A percentile compares a stretch with the other conserved stretches of the same genome.
Conservation (phyloP, 2,888 invertebrate species). For the Charanyca ferruginea region DNA sequence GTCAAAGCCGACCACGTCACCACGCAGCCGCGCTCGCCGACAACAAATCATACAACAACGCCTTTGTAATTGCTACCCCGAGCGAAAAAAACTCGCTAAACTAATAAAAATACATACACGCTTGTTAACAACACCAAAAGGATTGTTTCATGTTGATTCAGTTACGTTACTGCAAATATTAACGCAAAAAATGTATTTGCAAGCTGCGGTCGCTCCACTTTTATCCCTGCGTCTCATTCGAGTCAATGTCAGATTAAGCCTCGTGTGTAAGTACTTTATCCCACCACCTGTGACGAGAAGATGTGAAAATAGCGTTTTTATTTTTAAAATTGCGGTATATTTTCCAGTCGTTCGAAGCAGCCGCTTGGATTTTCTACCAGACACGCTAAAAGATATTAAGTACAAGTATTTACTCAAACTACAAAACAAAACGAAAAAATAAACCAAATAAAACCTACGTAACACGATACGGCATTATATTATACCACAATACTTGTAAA, state of each 20-base stretch:
- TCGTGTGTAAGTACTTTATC: constrained; percentile 74
- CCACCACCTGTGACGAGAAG: constrained; percentile 75
- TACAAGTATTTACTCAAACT: constrained; percentile 23
- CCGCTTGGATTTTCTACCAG: constrained; percentile 24
- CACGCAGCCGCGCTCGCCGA: constrained; percentile 17
- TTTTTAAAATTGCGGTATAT: constrained; percentile 64
- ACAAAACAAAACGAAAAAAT: not conserved
- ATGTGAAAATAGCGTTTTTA: constrained; percentile 65
- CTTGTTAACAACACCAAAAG: constrained; percentile 52
- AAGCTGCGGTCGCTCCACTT: constrained; percentile 37
- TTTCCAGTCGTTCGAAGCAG: constrained; percentile 40
- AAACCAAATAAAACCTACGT: not conserved
- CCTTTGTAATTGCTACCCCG: constrained; percentile 62
- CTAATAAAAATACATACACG: constrained; percentile 52
- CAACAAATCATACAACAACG: constrained; percentile 46
- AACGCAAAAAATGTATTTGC: constrained; percentile 49
- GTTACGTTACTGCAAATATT: constrained; percentile 49
- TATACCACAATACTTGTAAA: constrained; percentile 1
- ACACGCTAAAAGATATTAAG: constrained; percentile 29
- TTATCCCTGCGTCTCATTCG: constrained; percentile 69
- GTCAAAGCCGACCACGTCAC: constrained; percentile 17
- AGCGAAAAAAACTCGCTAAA: constrained; percentile 43
- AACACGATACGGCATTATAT: not conserved
- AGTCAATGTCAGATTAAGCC: constrained; percentile 78
- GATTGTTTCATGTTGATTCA: constrained; percentile 50